phyloP scores from a whole-genome alignment of 2,888 invertebrate species.

The Lasioglossum oenotherae region DNA sequence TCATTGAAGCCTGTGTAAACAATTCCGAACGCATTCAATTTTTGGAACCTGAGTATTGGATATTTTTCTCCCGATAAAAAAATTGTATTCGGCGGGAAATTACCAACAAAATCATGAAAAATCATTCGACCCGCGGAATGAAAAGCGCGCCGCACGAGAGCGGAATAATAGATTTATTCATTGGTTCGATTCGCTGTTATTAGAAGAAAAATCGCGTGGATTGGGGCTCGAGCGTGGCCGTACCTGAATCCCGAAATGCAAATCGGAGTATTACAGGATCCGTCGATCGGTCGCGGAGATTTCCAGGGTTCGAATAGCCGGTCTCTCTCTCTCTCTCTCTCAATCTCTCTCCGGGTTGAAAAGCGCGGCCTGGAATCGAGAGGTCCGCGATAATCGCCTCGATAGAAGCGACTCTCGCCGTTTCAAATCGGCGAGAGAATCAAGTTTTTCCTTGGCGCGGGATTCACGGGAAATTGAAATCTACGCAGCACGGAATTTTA shows the following conservation, averaged over 20 bases:
- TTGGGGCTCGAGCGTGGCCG: neutral
- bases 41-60: too few relatives aligned
- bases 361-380: neutral
- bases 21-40: too few relatives aligned
- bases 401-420: neutral
- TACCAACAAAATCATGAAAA: neutral
- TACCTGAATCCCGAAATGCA: conserved; percentile 13
- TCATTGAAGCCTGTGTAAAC: neutral
- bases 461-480: conserved; percentile 7
- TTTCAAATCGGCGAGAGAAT: neutral
- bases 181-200: neutral
- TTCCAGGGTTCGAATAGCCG: too few relatives aligned
- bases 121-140: neutral
- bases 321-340: neutral
- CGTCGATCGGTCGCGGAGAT: neutral
- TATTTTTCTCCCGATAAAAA: neutral
- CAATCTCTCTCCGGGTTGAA: neutral
- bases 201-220: neutral
- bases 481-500: neutral
- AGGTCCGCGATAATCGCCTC: conserved; percentile 8
- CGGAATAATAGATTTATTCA: conserved; percentile 4
- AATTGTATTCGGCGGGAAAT: neutral
- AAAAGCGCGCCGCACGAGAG: neutral
- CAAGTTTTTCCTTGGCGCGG: neutral
- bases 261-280: neutral